Percentiles rank a stretch among this genome's conserved stretches.
Conservation (phyloP, 2,113 vertebrate species). For the Danio rerio region GRCz12tu NC_133194.1:37725501-37726000, state of each 20-base stretch:
- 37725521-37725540: neutral
- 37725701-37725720: conserved; percentile 60
- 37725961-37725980: too few species aligned
- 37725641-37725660: conserved; percentile 26
- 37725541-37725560: conserved; percentile 35
- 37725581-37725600: neutral
- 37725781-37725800: conserved; percentile 45
- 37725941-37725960: too few species aligned
- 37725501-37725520: neutral
- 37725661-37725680: conserved; percentile 48
- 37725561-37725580: conserved; percentile 37
- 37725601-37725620: neutral
- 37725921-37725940: too few species aligned
- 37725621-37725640: conserved; percentile 30
- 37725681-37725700: conserved; percentile 60
- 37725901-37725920: neutral
- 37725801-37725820: neutral
- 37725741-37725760: conserved; percentile 26
- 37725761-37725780: conserved; percentile 19
- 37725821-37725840: conserved; percentile 56
- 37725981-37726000: too few species aligned
- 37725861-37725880: neutral
- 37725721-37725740: conserved; percentile 44
- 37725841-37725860: neutral
- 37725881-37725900: conserved; percentile 35